phyloP scores from a whole-genome alignment of 2,888 invertebrate genomes.

The Anarsia innoxiella region DNA sequence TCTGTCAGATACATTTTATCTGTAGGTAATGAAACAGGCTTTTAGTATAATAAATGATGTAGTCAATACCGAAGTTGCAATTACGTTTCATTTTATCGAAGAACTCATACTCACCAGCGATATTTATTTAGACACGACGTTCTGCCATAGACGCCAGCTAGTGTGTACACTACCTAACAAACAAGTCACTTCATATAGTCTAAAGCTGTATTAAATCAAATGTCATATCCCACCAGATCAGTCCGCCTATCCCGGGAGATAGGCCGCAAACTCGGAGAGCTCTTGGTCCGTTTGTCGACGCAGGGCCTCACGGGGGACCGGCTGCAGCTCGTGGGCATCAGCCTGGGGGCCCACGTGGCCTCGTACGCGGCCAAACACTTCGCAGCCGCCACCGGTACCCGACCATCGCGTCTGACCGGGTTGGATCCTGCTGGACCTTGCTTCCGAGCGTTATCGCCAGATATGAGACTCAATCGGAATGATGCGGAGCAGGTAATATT shows the following conservation, averaged over 20 bases:
- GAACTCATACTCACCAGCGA: too few species aligned
- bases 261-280: slow-evolving; percentile 51
- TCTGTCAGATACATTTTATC: too few species aligned
- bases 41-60: too few species aligned
- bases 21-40: too few species aligned
- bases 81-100: too few species aligned
- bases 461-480: slow-evolving; percentile 33
- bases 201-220: too few species aligned
- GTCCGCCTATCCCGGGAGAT: slow-evolving; percentile 46
- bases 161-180: too few species aligned
- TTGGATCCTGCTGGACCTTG: slow-evolving; percentile 65
- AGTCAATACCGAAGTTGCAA: too few species aligned
- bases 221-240: too few species aligned
- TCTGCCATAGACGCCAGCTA: too few species aligned
- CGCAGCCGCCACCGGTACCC: slow-evolving; percentile 44
- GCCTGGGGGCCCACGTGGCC: slow-evolving; percentile 54
- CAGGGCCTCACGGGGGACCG: slow-evolving; percentile 44
- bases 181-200: too few species aligned
- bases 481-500: slow-evolving; percentile 36
- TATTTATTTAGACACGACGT: too few species aligned
- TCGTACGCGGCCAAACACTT: slow-evolving; percentile 51
- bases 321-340: slow-evolving; percentile 52
- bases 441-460: slow-evolving; percentile 38
- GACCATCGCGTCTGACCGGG: slow-evolving; percentile 49
- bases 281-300: slow-evolving; percentile 41